phyloP scores from a whole-genome alignment of 2,888 invertebrate genomes.

The Hemithea aestivaria region DNA sequence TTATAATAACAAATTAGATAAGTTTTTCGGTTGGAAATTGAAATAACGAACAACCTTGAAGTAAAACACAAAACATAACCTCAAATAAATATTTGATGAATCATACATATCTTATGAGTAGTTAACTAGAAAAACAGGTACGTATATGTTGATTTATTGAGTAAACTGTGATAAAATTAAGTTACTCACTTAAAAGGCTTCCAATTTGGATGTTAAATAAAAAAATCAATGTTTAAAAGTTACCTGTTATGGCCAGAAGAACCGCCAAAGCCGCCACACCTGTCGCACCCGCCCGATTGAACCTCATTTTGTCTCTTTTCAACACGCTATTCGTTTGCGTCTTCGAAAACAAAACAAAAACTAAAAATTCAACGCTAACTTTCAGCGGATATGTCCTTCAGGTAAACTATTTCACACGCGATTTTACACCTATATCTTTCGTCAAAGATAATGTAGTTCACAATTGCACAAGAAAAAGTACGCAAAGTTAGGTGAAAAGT shows the following conservation, averaged over 20 bases:
- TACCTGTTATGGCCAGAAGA: constrained; percentile 72
- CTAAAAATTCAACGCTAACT: constrained; percentile 50
- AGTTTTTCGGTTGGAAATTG: too few relatives aligned
- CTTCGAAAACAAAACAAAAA: constrained; percentile 60
- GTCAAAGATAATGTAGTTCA: constrained; percentile 57
- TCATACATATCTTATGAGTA: too few relatives aligned
- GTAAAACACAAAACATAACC: constrained; percentile 40
- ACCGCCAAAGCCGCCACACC: constrained; percentile 71
- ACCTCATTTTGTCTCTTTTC: constrained; percentile 73
- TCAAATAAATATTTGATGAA: constrained; percentile 37
- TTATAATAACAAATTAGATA: too few relatives aligned
- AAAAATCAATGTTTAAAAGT: constrained; percentile 34
- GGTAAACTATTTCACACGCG: constrained; percentile 67
- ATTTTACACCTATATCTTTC: constrained; percentile 61
- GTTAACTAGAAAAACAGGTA: too few relatives aligned
- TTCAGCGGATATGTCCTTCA: constrained; percentile 55
- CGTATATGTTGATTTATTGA: too few relatives aligned
- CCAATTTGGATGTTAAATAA: too few relatives aligned
- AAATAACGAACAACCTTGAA: too few relatives aligned
- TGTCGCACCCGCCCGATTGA: constrained; percentile 64
- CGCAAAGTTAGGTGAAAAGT: constrained; percentile 45
- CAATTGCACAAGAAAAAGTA: constrained; percentile 58
- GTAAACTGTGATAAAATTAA: too few relatives aligned
- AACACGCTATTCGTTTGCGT: constrained; percentile 56
- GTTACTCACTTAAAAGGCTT: too few relatives aligned